phyloP scores from a whole-genome alignment of 1,140 invertebrate species.

The Rhopalosiphum maidis region DNA sequence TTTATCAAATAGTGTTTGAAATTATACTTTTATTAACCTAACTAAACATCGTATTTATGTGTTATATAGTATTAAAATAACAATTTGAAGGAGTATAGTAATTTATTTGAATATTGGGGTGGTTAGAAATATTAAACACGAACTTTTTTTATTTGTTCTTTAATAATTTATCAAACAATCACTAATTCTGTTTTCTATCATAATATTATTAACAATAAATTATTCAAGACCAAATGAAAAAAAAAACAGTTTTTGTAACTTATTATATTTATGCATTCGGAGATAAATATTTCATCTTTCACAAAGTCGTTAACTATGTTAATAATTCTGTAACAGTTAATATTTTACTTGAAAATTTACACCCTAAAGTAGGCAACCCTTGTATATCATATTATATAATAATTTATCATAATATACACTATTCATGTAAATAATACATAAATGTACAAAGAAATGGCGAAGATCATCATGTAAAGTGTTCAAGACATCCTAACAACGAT shows the following conservation, averaged over 20 bases:
- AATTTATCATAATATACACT: not conserved
- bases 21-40: no score
- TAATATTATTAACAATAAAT: not conserved
- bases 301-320: not conserved
- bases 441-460: not conserved
- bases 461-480: not conserved
- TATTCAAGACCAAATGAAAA: not conserved
- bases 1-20: no score
- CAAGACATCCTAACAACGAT: not conserved
- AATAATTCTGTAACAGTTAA: not conserved
- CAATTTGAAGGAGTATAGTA: no score
- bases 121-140: no score
- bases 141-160: no score
- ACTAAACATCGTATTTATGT: no score
- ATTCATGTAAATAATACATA: not conserved
- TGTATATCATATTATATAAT: no score
- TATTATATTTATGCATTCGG: not conserved
- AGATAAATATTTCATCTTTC: not conserved
- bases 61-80: no score
- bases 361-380: not conserved
- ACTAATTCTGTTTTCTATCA: no score
- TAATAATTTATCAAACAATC: no score
- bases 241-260: not conserved
- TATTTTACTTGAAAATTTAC: not conserved
- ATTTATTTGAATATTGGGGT: no score